Evolutionary conservation across 2,888 invertebrate species (phyloP), one percentile per base, ranked within the genome.

Genomic region (Andrena bicolor): DNA sequence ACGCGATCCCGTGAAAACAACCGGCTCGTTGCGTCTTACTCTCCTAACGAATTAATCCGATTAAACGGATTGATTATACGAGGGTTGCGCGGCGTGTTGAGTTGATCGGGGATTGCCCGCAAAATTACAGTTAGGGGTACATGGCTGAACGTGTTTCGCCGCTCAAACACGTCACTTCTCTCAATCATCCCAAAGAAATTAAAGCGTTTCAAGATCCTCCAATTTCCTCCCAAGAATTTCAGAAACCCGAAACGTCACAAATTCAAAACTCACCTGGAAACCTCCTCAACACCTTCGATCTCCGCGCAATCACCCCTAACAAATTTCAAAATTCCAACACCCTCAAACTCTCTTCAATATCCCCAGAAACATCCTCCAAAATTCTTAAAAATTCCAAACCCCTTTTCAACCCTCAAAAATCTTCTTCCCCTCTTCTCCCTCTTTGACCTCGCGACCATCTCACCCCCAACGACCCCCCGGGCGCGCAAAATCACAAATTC

Each of bases 61-160:
- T 83, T 83, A 83, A 83, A 71, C 83, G 82, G 83, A 82, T 83
- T 83, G 83, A 83, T 83, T 83, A 78, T 83, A 82, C 77, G 82
- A 78, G 83, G 83, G 82, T 81, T 61, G 74, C 64, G 63, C 48
- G 78, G 70, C 74, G 74, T 53, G 82, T 83, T 60, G 78, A 83
- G 74, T 82, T 78, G 82, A 71, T 82, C 83, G 82, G 73, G 83
- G 82, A 65, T 78, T 60, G 74, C 78, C 82, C 82, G 63, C 71
- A 74, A 69, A 78, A 83, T 82, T 82, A 64, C 78, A 53, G 74
- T 72, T 71, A 68, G 82, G 56, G 82, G 83, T 82, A 71, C 48
- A 66, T 26, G 66, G 61, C 26, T 49, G 63, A 58, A 75, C 66
- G 30, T 49, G 71, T 64, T 51, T 8, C 63, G 56, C 28, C 51